Percentiles rank a stretch among this genome's conserved stretches.
These are phyloP conservation scores for Oxytorus armatus DNA, from an alignment of 2,888 invertebrate species.

Conservation along the genomic window DNA sequence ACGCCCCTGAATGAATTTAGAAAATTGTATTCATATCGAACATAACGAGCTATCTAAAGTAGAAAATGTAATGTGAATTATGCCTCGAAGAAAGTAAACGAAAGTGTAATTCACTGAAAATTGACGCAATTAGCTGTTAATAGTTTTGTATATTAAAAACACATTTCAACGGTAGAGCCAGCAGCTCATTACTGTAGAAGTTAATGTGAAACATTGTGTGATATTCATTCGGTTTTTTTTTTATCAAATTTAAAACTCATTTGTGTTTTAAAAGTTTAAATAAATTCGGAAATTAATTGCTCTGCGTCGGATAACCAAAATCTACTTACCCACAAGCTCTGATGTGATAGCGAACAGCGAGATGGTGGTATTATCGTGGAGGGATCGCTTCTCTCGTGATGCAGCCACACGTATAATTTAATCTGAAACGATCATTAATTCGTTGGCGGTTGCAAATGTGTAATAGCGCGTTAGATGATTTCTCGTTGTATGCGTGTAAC, in stretches of 20 bases:
- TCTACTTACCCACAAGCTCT: background rate
- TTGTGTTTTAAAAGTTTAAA: slow-evolving; percentile 5
- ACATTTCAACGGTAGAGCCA: background rate
- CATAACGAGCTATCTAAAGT: too few relatives aligned
- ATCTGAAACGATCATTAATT: slow-evolving; percentile 47
- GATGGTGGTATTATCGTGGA: slow-evolving; percentile 20
- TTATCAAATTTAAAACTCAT: background rate
- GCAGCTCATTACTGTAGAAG: background rate
- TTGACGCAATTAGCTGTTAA: background rate
- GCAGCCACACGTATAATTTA: slow-evolving; percentile 35
- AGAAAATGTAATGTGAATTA: background rate
- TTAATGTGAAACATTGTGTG: background rate
- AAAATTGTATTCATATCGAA: too few relatives aligned
- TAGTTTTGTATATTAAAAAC: background rate
- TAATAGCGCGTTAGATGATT: background rate
- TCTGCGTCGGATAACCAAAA: slow-evolving; percentile 4
- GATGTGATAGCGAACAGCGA: background rate
- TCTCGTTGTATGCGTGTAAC: slow-evolving; percentile 7
- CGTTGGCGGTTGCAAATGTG: slow-evolving; percentile 27
- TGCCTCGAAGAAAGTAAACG: background rate
- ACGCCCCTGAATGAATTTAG: too few relatives aligned
- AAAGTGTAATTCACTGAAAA: background rate
- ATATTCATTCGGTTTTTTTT: background rate
- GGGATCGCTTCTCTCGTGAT: slow-evolving; percentile 28
- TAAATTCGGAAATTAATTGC: background rate